phyloP scores from a whole-genome alignment of 2,888 invertebrate species.

The Amaurobius ferox region DNA sequence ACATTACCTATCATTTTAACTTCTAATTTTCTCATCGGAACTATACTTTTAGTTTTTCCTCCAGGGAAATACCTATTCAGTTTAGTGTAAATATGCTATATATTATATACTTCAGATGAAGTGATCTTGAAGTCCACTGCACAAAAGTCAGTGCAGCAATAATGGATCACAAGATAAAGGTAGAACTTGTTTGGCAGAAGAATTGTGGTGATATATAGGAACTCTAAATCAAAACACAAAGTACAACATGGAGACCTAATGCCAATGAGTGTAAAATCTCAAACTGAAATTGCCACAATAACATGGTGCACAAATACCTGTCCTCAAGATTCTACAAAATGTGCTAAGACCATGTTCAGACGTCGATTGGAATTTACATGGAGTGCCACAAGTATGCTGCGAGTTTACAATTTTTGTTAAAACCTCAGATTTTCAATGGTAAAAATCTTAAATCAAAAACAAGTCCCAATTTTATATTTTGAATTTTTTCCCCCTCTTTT shows the following conservation, averaged over 20 bases:
- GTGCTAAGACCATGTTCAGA: not conserved
- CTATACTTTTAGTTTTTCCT: conserved; percentile 3
- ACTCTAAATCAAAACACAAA: not conserved
- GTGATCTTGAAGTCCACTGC: conserved; percentile 51
- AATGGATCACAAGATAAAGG: not conserved
- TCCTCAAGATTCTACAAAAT: conserved; percentile 31
- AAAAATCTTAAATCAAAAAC: conserved; percentile 21
- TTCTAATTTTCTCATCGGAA: conserved; percentile 4
- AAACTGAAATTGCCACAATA: conserved; percentile 34
- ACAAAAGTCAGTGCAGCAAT: conserved; percentile 17
- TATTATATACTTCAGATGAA: conserved; percentile 37
- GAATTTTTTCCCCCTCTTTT: conserved; percentile 16
- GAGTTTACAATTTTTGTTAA: conserved; percentile 21
- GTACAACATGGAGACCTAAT: conserved; percentile 29
- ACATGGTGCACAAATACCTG: conserved; percentile 32
- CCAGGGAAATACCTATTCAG: conserved; percentile 57
- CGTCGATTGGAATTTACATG: not conserved
- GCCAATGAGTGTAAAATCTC: conserved; percentile 38
- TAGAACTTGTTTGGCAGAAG: not conserved
- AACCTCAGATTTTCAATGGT: conserved; percentile 65
- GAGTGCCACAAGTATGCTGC: not conserved
- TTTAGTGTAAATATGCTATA: conserved; percentile 66
- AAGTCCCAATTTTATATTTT: not conserved
- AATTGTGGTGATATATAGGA: conserved; percentile 22
- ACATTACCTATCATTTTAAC: conserved; percentile 22